Percentiles rank a stretch among this genome's conserved stretches.
Conservation (phyloP, 2,888 invertebrate genomes). For the Eudemis profundana region DNA sequence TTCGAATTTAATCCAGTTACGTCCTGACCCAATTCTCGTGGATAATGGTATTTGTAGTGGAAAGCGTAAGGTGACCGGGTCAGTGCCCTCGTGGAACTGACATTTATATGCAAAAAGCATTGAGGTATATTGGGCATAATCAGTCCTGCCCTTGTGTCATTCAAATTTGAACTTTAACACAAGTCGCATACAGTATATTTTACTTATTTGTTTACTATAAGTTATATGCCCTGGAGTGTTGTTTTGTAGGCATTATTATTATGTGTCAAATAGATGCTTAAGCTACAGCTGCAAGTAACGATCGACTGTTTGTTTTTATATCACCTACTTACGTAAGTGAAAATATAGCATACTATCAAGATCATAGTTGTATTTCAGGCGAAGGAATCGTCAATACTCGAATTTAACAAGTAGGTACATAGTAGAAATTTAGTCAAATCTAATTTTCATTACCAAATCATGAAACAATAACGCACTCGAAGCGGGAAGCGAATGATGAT, state of each 20-base stretch:
- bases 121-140: conserved; percentile 14
- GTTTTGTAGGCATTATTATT: not conserved
- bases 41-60: conserved; percentile 27
- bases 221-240: not conserved
- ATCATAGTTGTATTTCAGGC: too few relatives aligned
- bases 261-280: too few relatives aligned
- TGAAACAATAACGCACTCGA: too few relatives aligned
- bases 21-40: conserved; percentile 24
- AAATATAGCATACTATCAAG: too few relatives aligned
- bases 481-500: too few relatives aligned
- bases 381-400: too few relatives aligned
- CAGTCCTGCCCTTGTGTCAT: not conserved
- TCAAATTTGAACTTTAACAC: not conserved
- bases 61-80: conserved; percentile 31
- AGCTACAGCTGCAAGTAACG: too few relatives aligned
- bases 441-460: too few relatives aligned
- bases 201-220: conserved; percentile 2
- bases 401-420: too few relatives aligned
- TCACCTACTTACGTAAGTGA: too few relatives aligned
- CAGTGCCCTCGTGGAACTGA: conserved; percentile 36
- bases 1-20: conserved; percentile 14
- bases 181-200: not conserved
- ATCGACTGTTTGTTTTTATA: too few relatives aligned
- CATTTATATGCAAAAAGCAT: conserved; percentile 43
- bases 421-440: too few relatives aligned